Base-by-base conservation (phyloP, 2,888 invertebrate genomes). In the Macrosoma leucophasiata region DNA sequence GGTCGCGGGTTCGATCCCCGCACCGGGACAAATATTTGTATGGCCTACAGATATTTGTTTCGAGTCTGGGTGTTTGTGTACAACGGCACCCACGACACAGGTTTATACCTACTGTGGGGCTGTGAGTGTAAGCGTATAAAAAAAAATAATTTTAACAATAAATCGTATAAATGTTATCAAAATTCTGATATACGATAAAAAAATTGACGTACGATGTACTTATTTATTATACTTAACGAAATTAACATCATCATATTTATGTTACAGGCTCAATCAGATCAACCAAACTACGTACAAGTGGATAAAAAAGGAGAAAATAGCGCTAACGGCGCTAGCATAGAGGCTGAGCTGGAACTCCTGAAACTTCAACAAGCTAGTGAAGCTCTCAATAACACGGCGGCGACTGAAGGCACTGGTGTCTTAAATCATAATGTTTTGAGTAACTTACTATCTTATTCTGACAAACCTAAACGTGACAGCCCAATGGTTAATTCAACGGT, bases 381-480 rank as follows among this genome's bases (percentile, higher is more conserved):
- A 31, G 58, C 39, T 30, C 42, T 41, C 14, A 60, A 62, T 38
- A 48, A 66, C 21, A 63, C 69, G 5, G 47, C 50, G 37, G 48
- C 58, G 27, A n/a, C n/a, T n/a, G 62, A 62, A 39, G 52, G 48
- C 31, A 46, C 58, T 9, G 59, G 61, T 39, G 53, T 62, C 33
- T 46, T 73, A 14, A 68, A 64, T 41, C 70, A 74, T 35, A 72
- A 76, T 43, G 63, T 66, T 27, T 50, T 77, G 42, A 70, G 62
- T 33, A 70, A 72, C 41, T 48, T 65, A 25, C 55, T 74, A 30
- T 60, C 58, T 32, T 59, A 65, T 40, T 60, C 62, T 8, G 84
- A 82, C 19, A 84, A 84, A 61, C 82, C 81, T 4, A 84, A 84
- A 57, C 77, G 84, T 32, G 78, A 84, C 49, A 82, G 76, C 50